A percentile compares a stretch with the other conserved stretches of the same genome.
phyloP scores from a whole-genome alignment of 2,888 invertebrate species.

The Apomyelois bistriatella region DNA sequence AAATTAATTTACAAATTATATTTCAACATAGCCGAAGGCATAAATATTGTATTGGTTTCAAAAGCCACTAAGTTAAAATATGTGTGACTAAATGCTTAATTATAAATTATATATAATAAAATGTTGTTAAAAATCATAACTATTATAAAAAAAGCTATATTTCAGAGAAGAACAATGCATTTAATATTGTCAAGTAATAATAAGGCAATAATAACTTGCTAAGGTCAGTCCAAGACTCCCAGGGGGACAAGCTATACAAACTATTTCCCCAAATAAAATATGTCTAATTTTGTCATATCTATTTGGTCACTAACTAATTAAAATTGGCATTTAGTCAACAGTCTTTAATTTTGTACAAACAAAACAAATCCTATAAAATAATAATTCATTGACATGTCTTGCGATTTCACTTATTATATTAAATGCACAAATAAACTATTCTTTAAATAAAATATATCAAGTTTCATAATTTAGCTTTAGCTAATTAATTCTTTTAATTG shows the following conservation, averaged over 20 bases:
- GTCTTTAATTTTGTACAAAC: slow-evolving; percentile 11
- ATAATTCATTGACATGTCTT: slow-evolving; percentile 3
- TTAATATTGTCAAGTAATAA: slow-evolving; percentile 18
- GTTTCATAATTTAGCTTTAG: slow-evolving; percentile 3
- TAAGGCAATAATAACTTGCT: slow-evolving; percentile 1
- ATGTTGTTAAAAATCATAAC: slow-evolving; percentile 16
- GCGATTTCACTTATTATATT: background rate
- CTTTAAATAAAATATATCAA: background rate
- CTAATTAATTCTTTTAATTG: slow-evolving; percentile 18
- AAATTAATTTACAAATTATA: background rate
- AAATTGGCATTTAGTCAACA: slow-evolving; percentile 8
- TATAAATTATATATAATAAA: slow-evolving; percentile 13
- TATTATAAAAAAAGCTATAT: slow-evolving; percentile 20
- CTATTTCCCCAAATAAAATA: slow-evolving; percentile 12
- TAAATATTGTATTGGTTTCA: background rate
- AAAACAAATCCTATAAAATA: slow-evolving; percentile 2
- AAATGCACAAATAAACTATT: background rate
- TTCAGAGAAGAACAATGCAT: slow-evolving; percentile 26
- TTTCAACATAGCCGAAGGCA: background rate
- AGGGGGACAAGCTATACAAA: slow-evolving; percentile 19
- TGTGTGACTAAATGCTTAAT: slow-evolving; percentile 13
- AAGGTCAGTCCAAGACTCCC: slow-evolving; percentile 26
- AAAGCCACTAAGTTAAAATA: slow-evolving; percentile 2
- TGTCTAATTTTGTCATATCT: slow-evolving; percentile 3
- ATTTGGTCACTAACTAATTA: background rate